Base-by-base conservation (phyloP, 2,888 invertebrate genomes). In the Orchestes rusci region DNA sequence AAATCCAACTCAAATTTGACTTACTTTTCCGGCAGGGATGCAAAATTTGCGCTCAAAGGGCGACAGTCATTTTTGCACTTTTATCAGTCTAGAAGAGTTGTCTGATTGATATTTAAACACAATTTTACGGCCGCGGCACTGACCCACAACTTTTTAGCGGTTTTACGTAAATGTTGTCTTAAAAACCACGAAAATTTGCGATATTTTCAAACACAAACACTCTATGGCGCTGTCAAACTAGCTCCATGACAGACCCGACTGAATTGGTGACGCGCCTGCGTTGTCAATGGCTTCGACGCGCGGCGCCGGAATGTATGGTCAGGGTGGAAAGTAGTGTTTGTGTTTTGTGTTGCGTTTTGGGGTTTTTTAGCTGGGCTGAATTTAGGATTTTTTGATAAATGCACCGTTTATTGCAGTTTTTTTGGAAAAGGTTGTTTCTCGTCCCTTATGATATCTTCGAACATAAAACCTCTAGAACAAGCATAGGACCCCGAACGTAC, bases 241-340 rank as follows among this genome's bases (percentile, higher is more conserved):
- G 56, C 58, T 63, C 66, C 66, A 66, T 66, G 65, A 66, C 66
- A 65, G 54, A 61, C 61, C 61, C 57, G 54, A 60, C 60, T 62
- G 58, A 54, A 55, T n/a, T 52, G 50, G 42, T 32, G 30, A n/a
- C 31, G 39, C 43, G 42, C 43, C 34, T 29, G 56, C 57, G 58
- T 48, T 23, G 23, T 4, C 16, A 16, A 20, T 30, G 42, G 45
- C 45, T 46, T 37, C 42, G 50, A 43, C 52, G 45, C 39, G 29
- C 30, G 16, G 34, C 39, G 29, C 16, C 28, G 17, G 17, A 37
- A n/a, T 2, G 19, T 44, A 44, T 44, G 34, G 36, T 43, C 15
- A n/a, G 27, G 10, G 37, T 20, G 27, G n/a, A 16, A 8, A 31
- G 17, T 37, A 2, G 12, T 8, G 32, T 12, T n/a, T 10, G 30